Percentiles rank a stretch among this genome's conserved stretches.
phyloP scores from a whole-genome alignment of 2,888 invertebrate genomes.

The Cryptops parisi region DNA sequence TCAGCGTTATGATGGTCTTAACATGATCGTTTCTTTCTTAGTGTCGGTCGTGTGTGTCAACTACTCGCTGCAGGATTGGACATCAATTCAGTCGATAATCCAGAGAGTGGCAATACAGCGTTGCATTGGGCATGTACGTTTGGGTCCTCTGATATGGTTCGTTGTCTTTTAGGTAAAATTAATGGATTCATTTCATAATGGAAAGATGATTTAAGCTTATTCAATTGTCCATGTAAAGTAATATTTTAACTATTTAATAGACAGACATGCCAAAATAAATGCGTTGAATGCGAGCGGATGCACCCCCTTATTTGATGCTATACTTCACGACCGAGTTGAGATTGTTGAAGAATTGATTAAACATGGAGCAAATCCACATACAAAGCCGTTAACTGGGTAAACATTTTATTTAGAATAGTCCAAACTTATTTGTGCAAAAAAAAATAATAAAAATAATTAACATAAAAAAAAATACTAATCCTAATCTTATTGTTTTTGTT shows the following conservation, averaged over 20 bases:
- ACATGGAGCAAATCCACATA: conserved; percentile 41
- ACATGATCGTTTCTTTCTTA: conserved; percentile 27
- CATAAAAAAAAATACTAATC: no score
- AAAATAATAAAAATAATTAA: no score
- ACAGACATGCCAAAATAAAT: conserved; percentile 43
- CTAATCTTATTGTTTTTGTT: no score
- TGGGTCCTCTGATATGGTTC: conserved; percentile 41
- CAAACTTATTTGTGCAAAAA: neutral
- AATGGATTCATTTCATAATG: no score
- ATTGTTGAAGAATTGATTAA: conserved; percentile 41
- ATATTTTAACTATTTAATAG: conserved; percentile 26
- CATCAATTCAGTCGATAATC: conserved; percentile 45
- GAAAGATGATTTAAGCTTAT: neutral
- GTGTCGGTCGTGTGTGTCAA: conserved; percentile 41
- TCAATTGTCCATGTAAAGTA: neutral
- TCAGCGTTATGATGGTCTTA: no score
- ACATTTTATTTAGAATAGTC: neutral
- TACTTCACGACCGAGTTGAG: conserved; percentile 38
- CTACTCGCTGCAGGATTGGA: conserved; percentile 43
- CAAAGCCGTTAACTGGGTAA: no score
- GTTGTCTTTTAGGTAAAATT: conserved; percentile 41
- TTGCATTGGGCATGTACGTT: conserved; percentile 51
- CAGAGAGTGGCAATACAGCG: conserved; percentile 43
- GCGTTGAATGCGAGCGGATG: conserved; percentile 42
- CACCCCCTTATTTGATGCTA: conserved; percentile 47